Base-by-base conservation (phyloP, 2,113 vertebrate species). In the Thamnophis sirtalis region DNA sequence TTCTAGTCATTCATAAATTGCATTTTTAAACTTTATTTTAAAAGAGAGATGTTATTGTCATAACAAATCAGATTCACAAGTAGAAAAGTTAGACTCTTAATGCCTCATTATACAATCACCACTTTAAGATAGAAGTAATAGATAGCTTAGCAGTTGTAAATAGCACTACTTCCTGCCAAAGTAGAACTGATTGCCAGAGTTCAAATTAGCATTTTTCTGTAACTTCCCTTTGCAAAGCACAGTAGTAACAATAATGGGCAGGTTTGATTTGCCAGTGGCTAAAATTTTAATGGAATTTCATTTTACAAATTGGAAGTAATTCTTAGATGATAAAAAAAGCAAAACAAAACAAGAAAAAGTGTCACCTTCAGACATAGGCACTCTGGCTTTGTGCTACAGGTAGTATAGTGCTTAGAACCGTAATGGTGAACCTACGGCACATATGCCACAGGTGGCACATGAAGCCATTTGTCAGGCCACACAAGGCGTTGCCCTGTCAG, bases 121-220 rank as follows among this genome's bases (percentile, higher is more conserved):
- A 73, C 58, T 87, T 87, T 50, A 26, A 87, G 48, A 17, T 60
- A 24, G 43, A 51, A 86, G 28, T 33, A 86, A 60, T 60, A 60
- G 13, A 43, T 55, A 60, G 28, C 22, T 48, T 33, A 33, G 28
- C 21, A 91, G 26, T 91, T 51, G 84, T 49, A 60, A 86, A 50
- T 21, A 8, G 13, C 49, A 85, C 8, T 3, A 28, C 43, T 92
- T 53, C 33, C 48, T 92, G 60, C 91, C 50, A 87, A 53, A 60
- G 33, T 26, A 73, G 28, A 87, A 5, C 53, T 43, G 13, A 63
- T 51, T 73, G 58, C 60, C 33, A 73, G 49, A 54, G 8, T 80
- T 86, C 50, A 73, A 85, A 85, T 58, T 73, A 55, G 33, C n/a
- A 55, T 54, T 92, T 92, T 48, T 92, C 54, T 92, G 50, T 55